Evolutionary conservation across 2,797 vertebrate genomes (phyloP), one percentile per base, ranked within the genome.

Genomic region (Sebastes alutus): DNA sequence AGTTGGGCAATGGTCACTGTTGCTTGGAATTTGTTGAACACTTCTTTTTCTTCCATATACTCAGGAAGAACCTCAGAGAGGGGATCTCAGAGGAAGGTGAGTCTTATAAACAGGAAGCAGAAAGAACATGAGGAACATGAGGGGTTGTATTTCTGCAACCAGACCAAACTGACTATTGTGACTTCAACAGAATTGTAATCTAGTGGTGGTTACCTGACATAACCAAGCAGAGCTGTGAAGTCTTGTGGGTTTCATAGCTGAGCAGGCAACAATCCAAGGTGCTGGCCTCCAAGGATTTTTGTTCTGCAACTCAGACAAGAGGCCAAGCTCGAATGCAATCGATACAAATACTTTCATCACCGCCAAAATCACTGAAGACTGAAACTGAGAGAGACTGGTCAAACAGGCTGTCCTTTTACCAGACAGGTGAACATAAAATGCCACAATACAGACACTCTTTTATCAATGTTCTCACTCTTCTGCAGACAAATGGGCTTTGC

Each of bases 21-120:
- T 14, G 10, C 27, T 33, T 42, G 3, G 16, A 54, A 12, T 66
- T 66, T 66, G 23, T 27, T 59, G 6, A 54, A 73, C 23, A 54
- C 10, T 62, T 68, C 5, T 67, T 72, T 75, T 71, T 46, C 27
- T 77, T 69, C 46, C n/a, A 64, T 62, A 23, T 35, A 35, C 16
- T 61, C 20, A 68, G 23, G 9, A 73, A 42, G 42, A 67, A 73
- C 22, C 10, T 42, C 20, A 38, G 22, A 64, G 49, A 56, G 5
- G 63, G 25, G 14, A 56, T 52, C 38, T 66, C 14, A 71, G 30
- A 18, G 25, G 18, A 66, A 65, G 23, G 35, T 27, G 4, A 75
- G 30, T 68, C 22, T 74, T 61, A 61, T 52, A 77, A 80, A 54
- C 62, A 66, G 75, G 71, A 79, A 68, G 32, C 25, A 76, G 61